Conservation (phyloP, 2,113 vertebrate genomes). For the Grammatotria lemairii region DNA sequence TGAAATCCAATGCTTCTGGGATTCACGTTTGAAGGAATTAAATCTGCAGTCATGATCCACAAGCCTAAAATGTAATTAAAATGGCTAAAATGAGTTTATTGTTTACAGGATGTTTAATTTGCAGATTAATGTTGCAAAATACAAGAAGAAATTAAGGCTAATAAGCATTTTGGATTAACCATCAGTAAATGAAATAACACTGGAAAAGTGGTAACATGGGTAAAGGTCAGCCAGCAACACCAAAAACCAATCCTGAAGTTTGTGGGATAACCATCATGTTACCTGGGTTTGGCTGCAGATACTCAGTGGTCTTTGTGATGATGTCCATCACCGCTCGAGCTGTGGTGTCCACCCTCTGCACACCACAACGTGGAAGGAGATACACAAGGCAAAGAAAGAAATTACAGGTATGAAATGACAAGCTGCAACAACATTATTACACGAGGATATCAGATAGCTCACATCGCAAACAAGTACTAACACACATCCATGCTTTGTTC, state of each 20-base stretch:
- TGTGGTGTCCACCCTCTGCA: conserved; percentile 90
- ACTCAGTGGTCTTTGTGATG: conserved; percentile 96
- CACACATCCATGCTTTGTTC: neutral
- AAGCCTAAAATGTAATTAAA: neutral
- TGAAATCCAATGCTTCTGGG: neutral
- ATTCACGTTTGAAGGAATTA: neutral
- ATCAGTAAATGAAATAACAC: neutral
- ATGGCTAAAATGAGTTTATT: neutral
- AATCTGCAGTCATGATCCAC: neutral
- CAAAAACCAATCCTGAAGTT: neutral
- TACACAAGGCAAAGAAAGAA: neutral
- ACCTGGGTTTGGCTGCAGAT: conserved; percentile 99
- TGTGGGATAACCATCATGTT: neutral
- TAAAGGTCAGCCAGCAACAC: neutral
- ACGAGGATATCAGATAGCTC: neutral
- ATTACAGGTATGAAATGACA: neutral
- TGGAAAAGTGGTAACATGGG: neutral
- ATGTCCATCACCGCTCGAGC: conserved; percentile 93
- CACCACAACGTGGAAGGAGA: neutral
- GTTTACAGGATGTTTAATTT: neutral
- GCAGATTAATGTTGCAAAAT: neutral
- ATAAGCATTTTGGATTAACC: neutral
- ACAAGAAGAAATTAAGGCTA: neutral
- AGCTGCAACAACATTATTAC: neutral
- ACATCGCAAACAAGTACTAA: neutral